These are phyloP conservation scores for Cryptoprocta ferox DNA, from an alignment of 2,797 vertebrate species.

Conservation along the genomic window DNA sequence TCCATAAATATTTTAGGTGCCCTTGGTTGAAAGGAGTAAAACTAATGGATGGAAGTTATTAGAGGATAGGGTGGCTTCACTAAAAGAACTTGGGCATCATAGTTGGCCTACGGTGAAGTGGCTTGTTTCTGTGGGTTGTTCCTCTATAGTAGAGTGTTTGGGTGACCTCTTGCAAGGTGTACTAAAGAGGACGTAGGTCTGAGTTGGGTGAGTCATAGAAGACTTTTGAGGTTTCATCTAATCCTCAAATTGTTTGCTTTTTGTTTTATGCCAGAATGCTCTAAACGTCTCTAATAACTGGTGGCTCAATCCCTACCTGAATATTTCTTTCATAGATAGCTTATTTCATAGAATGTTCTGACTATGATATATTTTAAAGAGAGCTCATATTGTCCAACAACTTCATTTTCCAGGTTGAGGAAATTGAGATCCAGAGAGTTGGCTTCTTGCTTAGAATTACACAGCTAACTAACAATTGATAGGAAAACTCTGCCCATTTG, in stretches of 20 bases:
- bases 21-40: not conserved
- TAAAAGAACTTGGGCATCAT: not conserved
- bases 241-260: conserved; percentile 32
- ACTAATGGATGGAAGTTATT: not conserved
- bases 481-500: not conserved
- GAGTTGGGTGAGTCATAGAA: conserved; percentile 26
- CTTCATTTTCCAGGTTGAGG: conserved; percentile 48
- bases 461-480: not conserved
- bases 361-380: conserved; percentile 40
- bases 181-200: not conserved
- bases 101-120: conserved; percentile 12
- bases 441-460: conserved; percentile 47
- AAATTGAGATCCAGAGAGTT: conserved; percentile 44
- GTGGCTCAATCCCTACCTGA: not conserved
- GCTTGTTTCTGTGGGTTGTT: not conserved
- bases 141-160: not conserved
- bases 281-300: conserved; percentile 6
- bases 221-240: not conserved
- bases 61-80: not conserved
- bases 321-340: conserved; percentile 7
- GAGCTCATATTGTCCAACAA: not conserved
- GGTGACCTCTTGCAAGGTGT: not conserved
- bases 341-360: conserved; percentile 45
- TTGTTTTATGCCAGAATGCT: not conserved
- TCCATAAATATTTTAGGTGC: not conserved